phyloP scores from a whole-genome alignment of 2,797 vertebrate genomes.

The Anableps anableps region DNA sequence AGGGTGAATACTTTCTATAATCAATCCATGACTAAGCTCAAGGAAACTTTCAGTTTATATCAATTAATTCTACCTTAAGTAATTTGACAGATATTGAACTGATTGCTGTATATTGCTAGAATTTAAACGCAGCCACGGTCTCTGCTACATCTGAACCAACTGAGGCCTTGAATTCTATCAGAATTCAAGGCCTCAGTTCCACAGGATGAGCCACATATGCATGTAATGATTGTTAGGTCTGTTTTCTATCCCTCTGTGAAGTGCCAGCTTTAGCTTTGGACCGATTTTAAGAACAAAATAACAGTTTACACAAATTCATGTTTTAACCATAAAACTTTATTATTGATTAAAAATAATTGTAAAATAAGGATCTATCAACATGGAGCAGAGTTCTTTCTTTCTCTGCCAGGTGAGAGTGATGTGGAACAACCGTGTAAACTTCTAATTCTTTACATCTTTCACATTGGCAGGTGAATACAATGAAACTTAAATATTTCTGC shows the following conservation, averaged over 20 bases:
- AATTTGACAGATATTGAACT: neutral
- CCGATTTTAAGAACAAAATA: neutral
- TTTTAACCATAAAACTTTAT: constrained; percentile 1
- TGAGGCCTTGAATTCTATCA: neutral
- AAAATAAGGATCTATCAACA: neutral
- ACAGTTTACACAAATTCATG: neutral
- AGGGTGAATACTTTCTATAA: no score
- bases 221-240: neutral
- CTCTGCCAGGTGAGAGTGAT: neutral
- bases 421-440: neutral
- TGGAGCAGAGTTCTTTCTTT: neutral
- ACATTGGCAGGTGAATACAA: constrained; percentile 1
- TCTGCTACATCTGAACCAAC: no score
- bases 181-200: neutral
- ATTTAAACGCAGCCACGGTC: neutral
- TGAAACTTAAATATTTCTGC: neutral
- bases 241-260: neutral
- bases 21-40: neutral
- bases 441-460: neutral
- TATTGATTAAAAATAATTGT: neutral
- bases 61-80: neutral
- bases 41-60: neutral
- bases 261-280: neutral
- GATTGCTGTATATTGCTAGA: neutral
- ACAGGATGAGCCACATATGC: neutral